A percentile compares a stretch with the other conserved stretches of the same genome.
Conservation (phyloP, 2,888 invertebrate genomes). For the Calameuta idolon region DNA sequence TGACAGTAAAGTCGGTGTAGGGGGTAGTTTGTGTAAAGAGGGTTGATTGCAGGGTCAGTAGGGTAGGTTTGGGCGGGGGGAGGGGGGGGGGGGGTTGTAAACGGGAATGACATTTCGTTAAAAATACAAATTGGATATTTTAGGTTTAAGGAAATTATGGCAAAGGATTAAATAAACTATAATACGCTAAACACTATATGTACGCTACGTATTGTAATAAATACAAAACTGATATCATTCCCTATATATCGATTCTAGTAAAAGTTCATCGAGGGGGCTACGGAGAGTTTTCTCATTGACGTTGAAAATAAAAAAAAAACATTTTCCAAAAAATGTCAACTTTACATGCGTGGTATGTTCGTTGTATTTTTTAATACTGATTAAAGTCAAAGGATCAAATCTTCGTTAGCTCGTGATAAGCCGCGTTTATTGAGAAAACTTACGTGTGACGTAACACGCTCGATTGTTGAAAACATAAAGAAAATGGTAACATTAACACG, state of each 20-base stretch:
- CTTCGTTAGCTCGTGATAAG: neutral
- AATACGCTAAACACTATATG: neutral
- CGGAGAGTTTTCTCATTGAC: neutral
- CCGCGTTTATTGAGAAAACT: neutral
- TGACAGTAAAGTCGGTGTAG: neutral
- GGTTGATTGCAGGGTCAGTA: neutral
- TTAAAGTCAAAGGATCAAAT: neutral
- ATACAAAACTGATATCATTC: neutral
- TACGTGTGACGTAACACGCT: neutral
- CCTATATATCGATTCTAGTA: neutral
- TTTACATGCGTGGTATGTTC: neutral
- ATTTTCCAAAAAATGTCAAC: neutral
- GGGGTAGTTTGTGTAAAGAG: neutral
- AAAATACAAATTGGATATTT: neutral
- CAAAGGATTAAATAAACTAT: neutral
- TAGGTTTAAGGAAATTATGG: neutral
- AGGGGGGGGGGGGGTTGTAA: neutral
- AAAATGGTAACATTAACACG: conserved; percentile 14
- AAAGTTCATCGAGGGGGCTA: neutral
- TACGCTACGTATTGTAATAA: neutral
- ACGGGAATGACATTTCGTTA: neutral
- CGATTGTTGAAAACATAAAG: neutral
- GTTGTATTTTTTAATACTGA: neutral
- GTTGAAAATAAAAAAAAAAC: neutral
- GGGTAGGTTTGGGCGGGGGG: neutral